These are phyloP conservation scores for Sarotherodon lohbergeri DNA, from an alignment of 2,113 vertebrate genomes.

Conservation along the genomic window DNA sequence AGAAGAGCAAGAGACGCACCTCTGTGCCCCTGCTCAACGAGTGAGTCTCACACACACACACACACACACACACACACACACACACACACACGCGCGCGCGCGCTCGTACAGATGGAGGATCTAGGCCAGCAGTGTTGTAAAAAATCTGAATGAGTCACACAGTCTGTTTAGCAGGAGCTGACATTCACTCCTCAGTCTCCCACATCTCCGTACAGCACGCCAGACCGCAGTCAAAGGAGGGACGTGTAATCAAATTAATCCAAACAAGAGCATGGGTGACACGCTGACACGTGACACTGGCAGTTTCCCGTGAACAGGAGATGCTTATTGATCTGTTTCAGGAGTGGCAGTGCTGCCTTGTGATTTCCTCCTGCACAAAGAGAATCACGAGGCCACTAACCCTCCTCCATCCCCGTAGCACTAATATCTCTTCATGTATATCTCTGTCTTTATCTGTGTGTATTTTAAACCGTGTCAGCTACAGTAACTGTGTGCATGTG, in stretches of 20 bases:
- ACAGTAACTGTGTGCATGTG: not conserved
- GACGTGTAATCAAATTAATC: not conserved
- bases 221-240: slow-evolving; percentile 1
- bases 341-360: not conserved
- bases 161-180: slow-evolving; percentile 45
- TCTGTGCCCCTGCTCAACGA: slow-evolving; percentile 90
- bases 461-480: not conserved
- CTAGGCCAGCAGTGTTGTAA: slow-evolving; percentile 45
- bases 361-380: not conserved
- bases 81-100: slow-evolving; percentile 2
- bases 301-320: not conserved
- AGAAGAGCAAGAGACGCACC: slow-evolving; percentile 96
- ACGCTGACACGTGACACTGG: not conserved
- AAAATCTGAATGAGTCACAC: slow-evolving; percentile 44
- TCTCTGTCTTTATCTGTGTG: slow-evolving; percentile 9
- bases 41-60: slow-evolving; percentile 68
- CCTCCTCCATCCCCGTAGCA: not conserved
- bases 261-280: not conserved
- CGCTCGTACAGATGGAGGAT: slow-evolving; percentile 16
- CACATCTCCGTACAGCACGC: slow-evolving; percentile 2
- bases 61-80: slow-evolving; percentile 2
- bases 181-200: slow-evolving; percentile 31
- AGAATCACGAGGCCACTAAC: slow-evolving; percentile 1
- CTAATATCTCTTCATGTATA: slow-evolving; percentile 17
- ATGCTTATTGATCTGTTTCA: not conserved